Evolutionary conservation across 1,140 invertebrate species (phyloP).

Genomic region (Chelonus insularis): DNA sequence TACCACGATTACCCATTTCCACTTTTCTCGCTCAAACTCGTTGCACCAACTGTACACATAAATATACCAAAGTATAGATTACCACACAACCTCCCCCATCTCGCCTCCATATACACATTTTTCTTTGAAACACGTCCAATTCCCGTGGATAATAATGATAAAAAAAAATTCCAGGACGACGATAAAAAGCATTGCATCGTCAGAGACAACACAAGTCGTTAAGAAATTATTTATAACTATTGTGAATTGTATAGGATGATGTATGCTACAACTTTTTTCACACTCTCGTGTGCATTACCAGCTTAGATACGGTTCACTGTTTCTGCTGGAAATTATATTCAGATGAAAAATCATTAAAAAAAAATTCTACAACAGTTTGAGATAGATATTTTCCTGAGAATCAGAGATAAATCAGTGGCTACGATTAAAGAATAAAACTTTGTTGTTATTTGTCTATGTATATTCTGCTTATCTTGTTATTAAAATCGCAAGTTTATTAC

Average conservation of each 20-base stretch:
- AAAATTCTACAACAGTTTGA: too few relatives aligned
- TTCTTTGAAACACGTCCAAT: slow-evolving; percentile 27
- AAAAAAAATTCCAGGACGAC: slow-evolving; percentile 2
- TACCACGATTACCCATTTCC: slow-evolving; percentile 23
- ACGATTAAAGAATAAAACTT: too few relatives aligned
- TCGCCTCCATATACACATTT: neutral
- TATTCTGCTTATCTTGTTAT: too few relatives aligned
- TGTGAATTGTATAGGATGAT: slow-evolving; percentile 2
- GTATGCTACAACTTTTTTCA: neutral
- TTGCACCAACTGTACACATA: slow-evolving; percentile 7
- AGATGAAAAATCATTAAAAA: too few relatives aligned
- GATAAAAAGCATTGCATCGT: neutral
- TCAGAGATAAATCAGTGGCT: too few relatives aligned
- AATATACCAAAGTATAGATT: slow-evolving; percentile 23
- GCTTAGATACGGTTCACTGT: slow-evolving; percentile 23
- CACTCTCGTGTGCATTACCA: neutral
- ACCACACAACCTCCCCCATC: slow-evolving; percentile 2
- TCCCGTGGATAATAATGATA: neutral
- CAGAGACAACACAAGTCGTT: slow-evolving; percentile 18
- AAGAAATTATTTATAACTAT: slow-evolving; percentile 20
- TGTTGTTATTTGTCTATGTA: too few relatives aligned
- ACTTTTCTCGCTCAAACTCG: slow-evolving; percentile 2
- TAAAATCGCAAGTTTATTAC: too few relatives aligned
- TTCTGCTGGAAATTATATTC: slow-evolving; percentile 22
- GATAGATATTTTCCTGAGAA: too few relatives aligned